Conservation (phyloP, 1,140 invertebrate species). For the Pseudomyrmex gracilis region DNA sequence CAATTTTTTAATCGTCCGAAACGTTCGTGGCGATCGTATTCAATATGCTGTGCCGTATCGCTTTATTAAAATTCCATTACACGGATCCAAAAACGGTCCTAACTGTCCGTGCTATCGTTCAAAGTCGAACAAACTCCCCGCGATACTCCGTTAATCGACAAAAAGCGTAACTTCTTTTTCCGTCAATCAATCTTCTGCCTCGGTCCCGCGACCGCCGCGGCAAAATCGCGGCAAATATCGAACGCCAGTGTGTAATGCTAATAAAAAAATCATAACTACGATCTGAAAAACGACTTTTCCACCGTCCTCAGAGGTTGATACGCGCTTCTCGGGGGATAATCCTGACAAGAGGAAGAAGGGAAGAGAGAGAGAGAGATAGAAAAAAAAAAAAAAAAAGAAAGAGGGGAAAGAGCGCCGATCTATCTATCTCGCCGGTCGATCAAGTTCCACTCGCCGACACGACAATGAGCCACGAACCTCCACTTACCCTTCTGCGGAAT, state of each 20-base stretch:
- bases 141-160: constrained; percentile 48
- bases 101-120: constrained; percentile 44
- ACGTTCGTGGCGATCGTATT: constrained; percentile 47
- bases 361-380: too few species aligned
- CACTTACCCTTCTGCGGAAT: constrained; percentile 20
- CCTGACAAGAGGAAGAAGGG: neutral
- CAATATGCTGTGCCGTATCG: constrained; percentile 48
- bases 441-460: constrained; percentile 57
- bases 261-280: constrained; percentile 47
- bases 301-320: neutral
- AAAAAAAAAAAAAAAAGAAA: too few species aligned
- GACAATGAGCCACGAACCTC: constrained; percentile 63
- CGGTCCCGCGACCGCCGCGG: neutral
- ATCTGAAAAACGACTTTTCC: constrained; percentile 29
- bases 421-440: constrained; percentile 67
- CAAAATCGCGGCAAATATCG: constrained; percentile 23
- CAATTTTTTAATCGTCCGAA: constrained; percentile 50
- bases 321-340: constrained; percentile 4
- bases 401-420: constrained; percentile 2
- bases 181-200: constrained; percentile 56
- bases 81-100: constrained; percentile 37
- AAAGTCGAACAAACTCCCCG: constrained; percentile 27
- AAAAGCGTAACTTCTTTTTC: constrained; percentile 44
- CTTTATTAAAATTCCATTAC: constrained; percentile 66
- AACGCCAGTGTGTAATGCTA: constrained; percentile 22